Percentiles rank a stretch among this genome's conserved stretches.
Evolutionary conservation across 2,113 vertebrate species (phyloP).

Genomic region (Ascaphus truei): DNA sequence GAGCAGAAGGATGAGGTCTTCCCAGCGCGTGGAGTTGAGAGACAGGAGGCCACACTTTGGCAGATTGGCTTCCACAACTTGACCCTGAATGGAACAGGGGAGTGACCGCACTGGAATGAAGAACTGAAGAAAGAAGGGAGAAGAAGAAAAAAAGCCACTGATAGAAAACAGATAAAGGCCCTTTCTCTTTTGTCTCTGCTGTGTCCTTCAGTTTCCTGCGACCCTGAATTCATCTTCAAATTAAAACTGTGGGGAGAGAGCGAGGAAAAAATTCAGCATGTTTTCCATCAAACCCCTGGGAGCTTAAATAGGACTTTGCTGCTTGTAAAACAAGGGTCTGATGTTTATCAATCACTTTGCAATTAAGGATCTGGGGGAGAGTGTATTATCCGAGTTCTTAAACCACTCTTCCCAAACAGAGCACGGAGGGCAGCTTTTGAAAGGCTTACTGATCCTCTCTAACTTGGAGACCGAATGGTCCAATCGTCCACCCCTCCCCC

Average conservation of each 20-base stretch:
- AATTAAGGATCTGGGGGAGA: not conserved
- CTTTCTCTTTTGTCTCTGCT: not conserved
- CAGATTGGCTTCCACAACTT: constrained; percentile 5
- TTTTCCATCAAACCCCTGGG: not conserved
- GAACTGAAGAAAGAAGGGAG: not conserved
- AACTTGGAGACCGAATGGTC: too few relatives aligned
- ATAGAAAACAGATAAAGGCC: constrained; percentile 40
- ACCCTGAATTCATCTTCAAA: constrained; percentile 31
- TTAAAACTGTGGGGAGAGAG: constrained; percentile 6
- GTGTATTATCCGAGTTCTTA: not conserved
- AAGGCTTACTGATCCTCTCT: too few relatives aligned
- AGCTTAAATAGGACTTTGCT: not conserved
- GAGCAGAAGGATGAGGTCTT: not conserved
- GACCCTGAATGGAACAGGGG: constrained; percentile 39
- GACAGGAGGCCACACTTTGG: too few relatives aligned
- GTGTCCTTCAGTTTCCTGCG: constrained; percentile 3
- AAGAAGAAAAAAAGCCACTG: not conserved
- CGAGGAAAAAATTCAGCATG: not conserved
- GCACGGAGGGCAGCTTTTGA: not conserved
- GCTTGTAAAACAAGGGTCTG: not conserved
- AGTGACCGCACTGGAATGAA: constrained; percentile 43
- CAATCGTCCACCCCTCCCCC: too few relatives aligned
- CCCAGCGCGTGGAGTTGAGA: too few relatives aligned
- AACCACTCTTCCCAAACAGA: not conserved
- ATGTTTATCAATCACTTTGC: rapidly evolving